phyloP scores from a whole-genome alignment of 2,797 vertebrate species.

The Mormyrus hasselquistii region DNA sequence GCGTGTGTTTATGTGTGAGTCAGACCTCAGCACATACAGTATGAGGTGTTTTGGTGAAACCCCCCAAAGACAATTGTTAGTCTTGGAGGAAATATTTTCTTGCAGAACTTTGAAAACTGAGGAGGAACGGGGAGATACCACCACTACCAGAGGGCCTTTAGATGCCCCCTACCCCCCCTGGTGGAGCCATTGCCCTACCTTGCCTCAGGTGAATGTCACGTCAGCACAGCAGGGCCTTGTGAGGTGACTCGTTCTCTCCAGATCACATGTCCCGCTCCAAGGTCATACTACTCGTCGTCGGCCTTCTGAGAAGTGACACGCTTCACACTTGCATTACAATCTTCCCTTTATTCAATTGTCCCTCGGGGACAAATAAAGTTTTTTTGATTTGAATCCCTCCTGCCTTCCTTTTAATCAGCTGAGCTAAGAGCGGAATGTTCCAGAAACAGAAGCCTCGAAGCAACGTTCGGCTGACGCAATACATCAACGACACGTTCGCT shows the following conservation, averaged over 20 bases:
- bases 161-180: not conserved
- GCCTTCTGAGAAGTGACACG: not conserved
- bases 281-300: not conserved
- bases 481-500: not conserved
- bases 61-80: not conserved
- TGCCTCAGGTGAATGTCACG: not conserved
- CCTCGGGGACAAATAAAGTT: too few relatives aligned
- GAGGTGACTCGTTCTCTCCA: not conserved
- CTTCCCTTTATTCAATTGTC: not conserved
- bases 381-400: not conserved
- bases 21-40: not conserved
- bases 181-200: not conserved
- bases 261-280: not conserved
- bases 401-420: not conserved
- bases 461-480: not conserved
- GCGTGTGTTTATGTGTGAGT: not conserved
- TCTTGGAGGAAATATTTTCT: not conserved
- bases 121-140: not conserved
- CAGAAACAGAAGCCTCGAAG: not conserved
- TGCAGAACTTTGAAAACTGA: not conserved
- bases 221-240: too few relatives aligned
- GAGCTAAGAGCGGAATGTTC: not conserved
- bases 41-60: not conserved
- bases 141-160: not conserved
- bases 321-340: not conserved